Evolutionary conservation across 1,140 invertebrate species (phyloP).

Genomic region (Papilio polyxenes): DNA sequence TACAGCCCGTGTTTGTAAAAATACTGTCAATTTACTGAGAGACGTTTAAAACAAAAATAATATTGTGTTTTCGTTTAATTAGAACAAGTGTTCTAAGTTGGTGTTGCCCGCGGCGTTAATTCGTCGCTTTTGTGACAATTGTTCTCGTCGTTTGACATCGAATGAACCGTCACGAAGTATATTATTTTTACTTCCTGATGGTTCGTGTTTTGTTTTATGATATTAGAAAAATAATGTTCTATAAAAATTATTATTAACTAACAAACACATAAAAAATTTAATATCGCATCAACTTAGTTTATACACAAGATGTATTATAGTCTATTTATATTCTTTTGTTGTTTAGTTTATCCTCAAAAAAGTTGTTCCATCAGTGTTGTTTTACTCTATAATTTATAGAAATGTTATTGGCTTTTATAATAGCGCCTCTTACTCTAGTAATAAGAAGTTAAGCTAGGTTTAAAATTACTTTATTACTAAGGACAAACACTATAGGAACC

Average conservation of each 20-base stretch:
- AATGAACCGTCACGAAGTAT: background rate
- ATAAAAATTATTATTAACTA: too few species aligned
- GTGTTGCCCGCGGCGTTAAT: background rate
- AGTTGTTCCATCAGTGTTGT: too few species aligned
- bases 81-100: background rate
- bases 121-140: background rate
- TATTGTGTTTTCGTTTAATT: background rate
- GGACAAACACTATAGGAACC: background rate
- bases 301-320: too few species aligned
- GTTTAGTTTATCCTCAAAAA: too few species aligned
- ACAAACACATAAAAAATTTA: too few species aligned
- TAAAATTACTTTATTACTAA: background rate
- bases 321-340: too few species aligned
- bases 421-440: too few species aligned
- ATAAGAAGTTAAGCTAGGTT: too few species aligned
- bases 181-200: background rate
- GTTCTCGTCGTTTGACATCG: background rate
- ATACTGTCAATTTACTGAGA: background rate
- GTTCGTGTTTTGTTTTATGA: background rate
- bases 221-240: background rate
- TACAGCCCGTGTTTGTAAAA: too few species aligned
- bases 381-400: too few species aligned
- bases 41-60: background rate
- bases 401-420: too few species aligned
- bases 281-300: too few species aligned